A percentile compares a stretch with the other conserved stretches of the same genome.
Evolutionary conservation across 2,113 vertebrate species (phyloP).

Genomic region (Noturus placidus): DNA sequence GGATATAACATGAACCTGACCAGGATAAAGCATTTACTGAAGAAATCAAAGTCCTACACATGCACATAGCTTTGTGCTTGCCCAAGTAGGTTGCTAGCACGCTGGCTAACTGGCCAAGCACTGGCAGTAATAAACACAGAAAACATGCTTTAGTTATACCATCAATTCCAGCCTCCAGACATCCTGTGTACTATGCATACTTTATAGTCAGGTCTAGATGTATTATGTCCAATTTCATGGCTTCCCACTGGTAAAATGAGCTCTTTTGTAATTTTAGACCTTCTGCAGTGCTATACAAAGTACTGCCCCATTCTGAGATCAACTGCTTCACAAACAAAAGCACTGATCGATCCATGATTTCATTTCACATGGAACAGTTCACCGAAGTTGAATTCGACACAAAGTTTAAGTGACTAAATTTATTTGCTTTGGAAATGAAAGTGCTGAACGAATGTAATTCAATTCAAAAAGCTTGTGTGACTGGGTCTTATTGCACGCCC

Average conservation of each 20-base stretch:
- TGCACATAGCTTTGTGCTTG: neutral
- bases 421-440: neutral
- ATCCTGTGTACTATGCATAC: constrained; percentile 8
- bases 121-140: neutral
- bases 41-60: neutral
- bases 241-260: constrained; percentile 12
- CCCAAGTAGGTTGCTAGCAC: neutral
- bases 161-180: constrained; percentile 1
- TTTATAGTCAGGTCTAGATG: neutral
- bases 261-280: neutral
- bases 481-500: neutral
- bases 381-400: neutral
- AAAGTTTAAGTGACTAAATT: neutral
- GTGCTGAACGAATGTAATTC: neutral
- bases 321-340: neutral
- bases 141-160: neutral
- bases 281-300: neutral
- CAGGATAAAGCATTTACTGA: neutral
- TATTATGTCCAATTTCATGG: neutral
- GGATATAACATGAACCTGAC: neutral
- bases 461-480: neutral
- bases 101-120: neutral
- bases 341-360: neutral
- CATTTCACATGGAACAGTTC: neutral
- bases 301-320: neutral